Percentiles rank a stretch among this genome's conserved stretches.
Conservation (phyloP, 2,797 vertebrate species). For the Hippopotamyrus pictus region DNA sequence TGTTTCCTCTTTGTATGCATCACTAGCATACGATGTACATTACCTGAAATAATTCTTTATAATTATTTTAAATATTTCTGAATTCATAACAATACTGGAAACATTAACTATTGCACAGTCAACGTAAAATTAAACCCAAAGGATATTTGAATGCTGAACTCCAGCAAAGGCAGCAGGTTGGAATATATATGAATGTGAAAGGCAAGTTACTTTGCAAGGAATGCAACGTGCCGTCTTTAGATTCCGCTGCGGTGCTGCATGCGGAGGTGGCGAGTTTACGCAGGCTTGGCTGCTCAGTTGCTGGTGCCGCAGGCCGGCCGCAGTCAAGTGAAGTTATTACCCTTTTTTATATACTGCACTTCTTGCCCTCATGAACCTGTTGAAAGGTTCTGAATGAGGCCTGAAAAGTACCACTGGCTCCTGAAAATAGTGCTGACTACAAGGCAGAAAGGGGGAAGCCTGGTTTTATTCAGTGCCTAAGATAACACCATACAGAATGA, state of each 20-base stretch:
- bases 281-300: constrained; percentile 71
- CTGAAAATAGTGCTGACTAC: constrained; percentile 79
- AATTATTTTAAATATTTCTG: background rate
- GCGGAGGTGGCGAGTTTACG: constrained; percentile 61
- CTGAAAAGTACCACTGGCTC: constrained; percentile 78
- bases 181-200: background rate
- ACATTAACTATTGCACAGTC: background rate
- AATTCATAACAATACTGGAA: background rate
- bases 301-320: constrained; percentile 65
- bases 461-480: constrained; percentile 84
- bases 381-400: constrained; percentile 79
- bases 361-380: constrained; percentile 88
- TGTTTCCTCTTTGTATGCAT: constrained; percentile 17
- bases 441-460: constrained; percentile 77
- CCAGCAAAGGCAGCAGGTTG: background rate
- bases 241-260: background rate
- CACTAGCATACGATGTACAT: background rate
- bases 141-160: background rate
- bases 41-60: no score
- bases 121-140: background rate
- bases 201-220: background rate
- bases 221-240: background rate
- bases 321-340: constrained; percentile 76
- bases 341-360: constrained; percentile 88
- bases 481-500: constrained; percentile 95